Base-by-base conservation (phyloP, 2,797 vertebrate species). In the Scolopax bukidnonensis region DNA sequence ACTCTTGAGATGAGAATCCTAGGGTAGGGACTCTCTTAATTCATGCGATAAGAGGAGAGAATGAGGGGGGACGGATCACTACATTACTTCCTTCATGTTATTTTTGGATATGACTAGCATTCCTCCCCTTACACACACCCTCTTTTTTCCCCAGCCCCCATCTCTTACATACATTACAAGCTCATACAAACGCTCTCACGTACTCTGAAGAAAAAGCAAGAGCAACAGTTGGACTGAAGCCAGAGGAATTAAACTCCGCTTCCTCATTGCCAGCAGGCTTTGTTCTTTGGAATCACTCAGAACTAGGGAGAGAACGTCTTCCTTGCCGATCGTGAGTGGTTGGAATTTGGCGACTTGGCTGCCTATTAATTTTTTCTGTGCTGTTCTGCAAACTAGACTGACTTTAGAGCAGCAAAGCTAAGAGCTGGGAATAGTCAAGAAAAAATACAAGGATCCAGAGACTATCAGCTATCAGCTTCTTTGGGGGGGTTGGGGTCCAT, bases 71-170 rank as follows among this genome's bases (percentile, higher is more conserved):
- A 83, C 4, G 48, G 80, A 87, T 87, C 65, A 21, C 77, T 90
- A 40, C 36, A 25, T 56, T 80, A 74, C 77, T 95, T 92, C 75
- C 85, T 93, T 84, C 43, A 3, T 92, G 97, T 97, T 97, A 97
- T 98, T 98, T 98, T 98, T 96, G 98, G 98, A 96, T 96, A 74
- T 70, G 80, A 71, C 69, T 94, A 61, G 95, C 97, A 96, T 97
- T 97, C 97, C 96, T 95, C 97, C 89, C 91, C 84, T 94, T 91
- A 93, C 96, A 97, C 97, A 97, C 98, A 97, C 97, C 97, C 98
- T 97, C 94, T 50, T 95, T 87, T 81, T 92, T 90, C 92, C 96
- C 96, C 95, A 95, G 94, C 95, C 96, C 93, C 92, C 94, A 64
- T 67, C 94, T 60, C 96, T 36, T 70, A 40, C 96, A 84, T 41